These are phyloP conservation scores for Remorina albescens DNA, from an alignment of 2,797 vertebrate species.

Conservation along the genomic window DNA sequence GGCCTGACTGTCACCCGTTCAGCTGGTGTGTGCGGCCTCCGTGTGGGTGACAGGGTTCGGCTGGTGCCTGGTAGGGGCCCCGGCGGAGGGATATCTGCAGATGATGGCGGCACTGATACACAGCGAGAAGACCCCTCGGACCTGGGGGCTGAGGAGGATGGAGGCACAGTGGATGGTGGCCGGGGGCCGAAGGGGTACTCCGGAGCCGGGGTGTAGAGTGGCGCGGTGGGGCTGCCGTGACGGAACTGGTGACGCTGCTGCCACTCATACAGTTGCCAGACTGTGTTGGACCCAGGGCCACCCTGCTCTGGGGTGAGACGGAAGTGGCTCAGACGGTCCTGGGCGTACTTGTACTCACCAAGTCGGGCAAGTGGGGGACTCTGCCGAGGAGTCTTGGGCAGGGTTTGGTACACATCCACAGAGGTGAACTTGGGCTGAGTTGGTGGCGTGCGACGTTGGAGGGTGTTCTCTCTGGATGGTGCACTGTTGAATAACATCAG, in stretches of 20 bases:
- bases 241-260: conserved; percentile 96
- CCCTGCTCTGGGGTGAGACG: conserved; percentile 89
- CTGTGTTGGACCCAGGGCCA: conserved; percentile 87
- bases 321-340: conserved; percentile 94
- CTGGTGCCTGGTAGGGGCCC: conserved; percentile 77
- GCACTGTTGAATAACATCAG: conserved; percentile 57
- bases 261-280: conserved; percentile 97
- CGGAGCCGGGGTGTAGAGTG: conserved; percentile 87
- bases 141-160: conserved; percentile 83
- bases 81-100: conserved; percentile 88
- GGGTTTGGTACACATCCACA: conserved; percentile 89
- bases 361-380: conserved; percentile 85
- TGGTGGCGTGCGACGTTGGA: conserved; percentile 87
- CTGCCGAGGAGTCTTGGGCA: conserved; percentile 89
- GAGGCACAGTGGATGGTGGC: conserved; percentile 88
- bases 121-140: conserved; percentile 88
- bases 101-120: conserved; percentile 92
- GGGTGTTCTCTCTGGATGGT: conserved; percentile 85
- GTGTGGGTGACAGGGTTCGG: conserved; percentile 80
- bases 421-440: conserved; percentile 83
- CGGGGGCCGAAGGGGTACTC: conserved; percentile 88
- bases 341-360: conserved; percentile 96
- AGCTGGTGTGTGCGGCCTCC: conserved; percentile 92
- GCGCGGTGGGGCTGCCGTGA: conserved; percentile 94
- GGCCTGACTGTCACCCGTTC: conserved; percentile 92